phyloP scores from a whole-genome alignment of 2,888 invertebrate species.

The Ophioninae sp. region DNA sequence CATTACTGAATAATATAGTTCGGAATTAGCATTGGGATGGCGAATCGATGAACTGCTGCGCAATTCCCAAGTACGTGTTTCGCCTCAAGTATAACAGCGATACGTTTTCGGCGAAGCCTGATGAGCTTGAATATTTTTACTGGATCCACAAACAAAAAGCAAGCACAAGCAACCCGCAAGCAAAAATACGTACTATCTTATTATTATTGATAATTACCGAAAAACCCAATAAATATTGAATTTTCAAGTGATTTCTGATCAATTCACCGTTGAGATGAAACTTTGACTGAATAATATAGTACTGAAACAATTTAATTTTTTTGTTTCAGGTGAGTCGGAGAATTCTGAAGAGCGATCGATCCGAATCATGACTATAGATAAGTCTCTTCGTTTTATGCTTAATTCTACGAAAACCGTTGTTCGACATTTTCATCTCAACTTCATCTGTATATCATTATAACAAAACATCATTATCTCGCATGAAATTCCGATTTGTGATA shows the following conservation, averaged over 20 bases:
- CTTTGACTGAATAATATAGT: no score
- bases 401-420: neutral
- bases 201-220: no score
- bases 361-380: neutral
- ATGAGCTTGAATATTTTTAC: neutral
- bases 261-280: no score
- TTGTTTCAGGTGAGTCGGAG: slow-evolving; percentile 33
- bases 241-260: no score
- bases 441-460: neutral
- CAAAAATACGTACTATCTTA: no score
- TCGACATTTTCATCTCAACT: neutral
- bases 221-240: no score
- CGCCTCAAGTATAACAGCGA: neutral
- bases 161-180: no score
- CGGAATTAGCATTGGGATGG: slow-evolving; percentile 63
- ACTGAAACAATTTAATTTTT: neutral
- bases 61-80: neutral
- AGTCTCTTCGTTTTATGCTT: neutral
- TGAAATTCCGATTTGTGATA: neutral
- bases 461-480: neutral
- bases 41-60: neutral
- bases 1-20: slow-evolving; percentile 65
- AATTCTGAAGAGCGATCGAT: neutral
- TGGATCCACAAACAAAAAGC: no score
- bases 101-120: neutral